A percentile compares a stretch with the other conserved stretches of the same genome.
Conservation (phyloP, 2,113 vertebrate genomes). For the Calonectris borealis region DNA sequence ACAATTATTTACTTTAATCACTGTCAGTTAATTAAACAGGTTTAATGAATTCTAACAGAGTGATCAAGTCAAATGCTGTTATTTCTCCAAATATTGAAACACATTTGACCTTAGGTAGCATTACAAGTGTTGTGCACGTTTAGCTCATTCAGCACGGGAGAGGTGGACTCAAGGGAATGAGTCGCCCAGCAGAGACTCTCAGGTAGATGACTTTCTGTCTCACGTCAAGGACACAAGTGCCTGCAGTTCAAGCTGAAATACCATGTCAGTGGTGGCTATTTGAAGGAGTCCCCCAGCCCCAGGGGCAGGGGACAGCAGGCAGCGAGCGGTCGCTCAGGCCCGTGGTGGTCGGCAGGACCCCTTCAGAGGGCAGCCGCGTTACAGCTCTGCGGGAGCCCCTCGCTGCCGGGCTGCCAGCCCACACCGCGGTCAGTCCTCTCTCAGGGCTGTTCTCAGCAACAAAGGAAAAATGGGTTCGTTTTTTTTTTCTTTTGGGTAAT, state of each 20-base stretch:
- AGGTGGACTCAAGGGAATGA: no score
- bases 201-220: neutral
- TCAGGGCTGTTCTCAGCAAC: neutral
- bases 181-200: no score
- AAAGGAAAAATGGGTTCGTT: neutral
- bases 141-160: neutral
- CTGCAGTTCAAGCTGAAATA: neutral
- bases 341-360: neutral
- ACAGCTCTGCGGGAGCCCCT: neutral
- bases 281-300: neutral
- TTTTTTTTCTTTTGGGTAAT: neutral
- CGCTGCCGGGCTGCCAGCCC: neutral
- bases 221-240: neutral
- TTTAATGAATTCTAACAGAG: neutral
- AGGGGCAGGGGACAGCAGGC: no score
- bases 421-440: no score
- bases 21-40: neutral
- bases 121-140: fast-evolving
- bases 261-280: neutral
- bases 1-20: neutral
- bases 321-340: no score
- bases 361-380: neutral
- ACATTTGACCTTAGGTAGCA: neutral
- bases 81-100: neutral
- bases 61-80: neutral